phyloP scores from a whole-genome alignment of 2,797 vertebrate genomes.

The Gallinago nigripennis region DNA sequence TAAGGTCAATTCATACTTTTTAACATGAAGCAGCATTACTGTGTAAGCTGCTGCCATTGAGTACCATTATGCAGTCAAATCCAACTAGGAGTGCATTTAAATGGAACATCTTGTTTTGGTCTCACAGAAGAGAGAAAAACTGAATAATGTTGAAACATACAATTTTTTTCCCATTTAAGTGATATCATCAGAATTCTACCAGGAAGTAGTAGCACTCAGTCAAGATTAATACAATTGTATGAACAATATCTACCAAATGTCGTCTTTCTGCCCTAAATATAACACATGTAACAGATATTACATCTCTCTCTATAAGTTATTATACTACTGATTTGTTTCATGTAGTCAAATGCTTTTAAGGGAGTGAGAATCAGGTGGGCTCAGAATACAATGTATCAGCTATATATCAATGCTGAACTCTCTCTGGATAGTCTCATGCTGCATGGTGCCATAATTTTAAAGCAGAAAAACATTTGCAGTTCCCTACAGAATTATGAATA shows the following conservation, averaged over 20 bases:
- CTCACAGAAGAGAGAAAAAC: background rate
- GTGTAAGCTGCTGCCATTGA: constrained; percentile 21
- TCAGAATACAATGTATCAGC: background rate
- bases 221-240: background rate
- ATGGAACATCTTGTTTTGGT: constrained; percentile 4
- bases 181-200: background rate
- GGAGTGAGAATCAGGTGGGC: background rate
- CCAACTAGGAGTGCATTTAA: constrained; percentile 6
- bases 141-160: background rate
- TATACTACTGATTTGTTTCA: background rate
- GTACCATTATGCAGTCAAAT: constrained; percentile 23
- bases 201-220: constrained; percentile 1
- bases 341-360: background rate
- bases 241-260: background rate
- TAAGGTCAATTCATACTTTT: constrained; percentile 49
- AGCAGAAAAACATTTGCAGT: background rate
- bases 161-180: background rate
- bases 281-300: background rate
- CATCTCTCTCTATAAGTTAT: background rate
- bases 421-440: background rate
- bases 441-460: background rate
- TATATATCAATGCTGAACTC: background rate
- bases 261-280: background rate
- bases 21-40: constrained; percentile 41
- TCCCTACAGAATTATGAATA: background rate